Evolutionary conservation across 2,797 vertebrate genomes (phyloP).

Genomic region (Poeciliopsis paucimaculata): DNA sequence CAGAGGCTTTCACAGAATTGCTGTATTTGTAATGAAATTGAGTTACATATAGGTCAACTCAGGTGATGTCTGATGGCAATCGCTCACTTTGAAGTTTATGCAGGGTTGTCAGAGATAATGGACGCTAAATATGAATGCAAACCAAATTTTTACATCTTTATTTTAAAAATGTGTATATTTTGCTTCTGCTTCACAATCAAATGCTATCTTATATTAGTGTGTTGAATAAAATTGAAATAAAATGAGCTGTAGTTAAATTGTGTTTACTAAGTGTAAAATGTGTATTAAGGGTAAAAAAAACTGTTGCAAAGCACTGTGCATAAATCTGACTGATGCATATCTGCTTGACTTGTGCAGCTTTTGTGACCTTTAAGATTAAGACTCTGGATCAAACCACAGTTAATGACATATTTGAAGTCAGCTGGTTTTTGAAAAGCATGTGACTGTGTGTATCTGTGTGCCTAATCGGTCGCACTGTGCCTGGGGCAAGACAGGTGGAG

Average conservation of each 20-base stretch:
- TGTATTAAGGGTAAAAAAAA: not conserved
- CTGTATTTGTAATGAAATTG: not conserved
- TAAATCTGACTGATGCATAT: not conserved
- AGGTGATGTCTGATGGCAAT: not conserved
- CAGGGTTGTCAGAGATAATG: not conserved
- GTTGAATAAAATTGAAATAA: not conserved
- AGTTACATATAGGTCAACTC: not conserved
- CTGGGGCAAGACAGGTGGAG: constrained; percentile 84
- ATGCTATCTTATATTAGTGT: not conserved
- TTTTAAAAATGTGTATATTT: not conserved
- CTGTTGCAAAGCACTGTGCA: not conserved
- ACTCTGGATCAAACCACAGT: constrained; percentile 14
- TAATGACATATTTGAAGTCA: constrained; percentile 35
- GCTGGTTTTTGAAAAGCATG: constrained; percentile 41
- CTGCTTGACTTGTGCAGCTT: constrained; percentile 1
- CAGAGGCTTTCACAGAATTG: not conserved
- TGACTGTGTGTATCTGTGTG: constrained; percentile 46
- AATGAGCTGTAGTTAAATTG: not conserved
- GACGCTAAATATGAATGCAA: not conserved
- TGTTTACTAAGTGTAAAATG: not conserved
- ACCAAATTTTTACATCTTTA: not conserved
- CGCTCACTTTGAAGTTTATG: not conserved
- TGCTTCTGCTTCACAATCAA: not conserved
- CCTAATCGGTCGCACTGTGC: constrained; percentile 69
- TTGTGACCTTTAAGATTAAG: not conserved